Evolutionary conservation across 2,113 vertebrate species (phyloP).

Genomic region (Gymnorhina tibicen): DNA sequence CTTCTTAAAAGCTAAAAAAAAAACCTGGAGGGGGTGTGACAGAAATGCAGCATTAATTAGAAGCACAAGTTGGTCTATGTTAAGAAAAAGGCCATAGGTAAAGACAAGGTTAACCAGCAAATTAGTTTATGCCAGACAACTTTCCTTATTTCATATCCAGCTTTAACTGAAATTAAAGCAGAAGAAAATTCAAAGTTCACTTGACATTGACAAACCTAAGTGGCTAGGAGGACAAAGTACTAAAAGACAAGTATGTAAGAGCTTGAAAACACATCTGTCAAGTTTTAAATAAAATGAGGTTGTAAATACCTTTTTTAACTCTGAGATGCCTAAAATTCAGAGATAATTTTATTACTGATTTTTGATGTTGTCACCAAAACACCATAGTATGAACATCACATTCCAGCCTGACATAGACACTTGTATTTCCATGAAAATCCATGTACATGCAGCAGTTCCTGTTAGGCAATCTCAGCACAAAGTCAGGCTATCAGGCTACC

Average conservation of each 20-base stretch:
- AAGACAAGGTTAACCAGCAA: neutral
- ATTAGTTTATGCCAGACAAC: neutral
- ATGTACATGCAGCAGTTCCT: accelerated
- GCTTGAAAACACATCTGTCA: neutral
- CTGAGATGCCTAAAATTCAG: neutral
- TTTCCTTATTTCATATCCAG: neutral
- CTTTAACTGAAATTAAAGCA: neutral
- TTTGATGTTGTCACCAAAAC: neutral
- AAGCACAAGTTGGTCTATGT: neutral
- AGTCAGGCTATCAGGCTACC: neutral
- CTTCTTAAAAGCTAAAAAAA: neutral
- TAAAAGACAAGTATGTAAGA: neutral
- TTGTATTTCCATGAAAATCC: accelerated
- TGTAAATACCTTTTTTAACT: neutral
- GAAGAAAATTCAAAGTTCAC: neutral
- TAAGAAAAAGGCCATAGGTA: conserved; percentile 7
- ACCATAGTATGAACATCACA: neutral
- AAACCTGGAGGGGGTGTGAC: neutral
- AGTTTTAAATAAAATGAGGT: neutral
- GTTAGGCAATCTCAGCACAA: neutral
- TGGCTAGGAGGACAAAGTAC: neutral
- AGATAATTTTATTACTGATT: neutral
- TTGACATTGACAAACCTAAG: neutral
- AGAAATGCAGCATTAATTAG: neutral
- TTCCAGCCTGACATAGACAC: neutral